A percentile compares a stretch with the other conserved stretches of the same genome.
phyloP scores from a whole-genome alignment of 2,888 invertebrate species.

The Rugalucina vietnamica region DNA sequence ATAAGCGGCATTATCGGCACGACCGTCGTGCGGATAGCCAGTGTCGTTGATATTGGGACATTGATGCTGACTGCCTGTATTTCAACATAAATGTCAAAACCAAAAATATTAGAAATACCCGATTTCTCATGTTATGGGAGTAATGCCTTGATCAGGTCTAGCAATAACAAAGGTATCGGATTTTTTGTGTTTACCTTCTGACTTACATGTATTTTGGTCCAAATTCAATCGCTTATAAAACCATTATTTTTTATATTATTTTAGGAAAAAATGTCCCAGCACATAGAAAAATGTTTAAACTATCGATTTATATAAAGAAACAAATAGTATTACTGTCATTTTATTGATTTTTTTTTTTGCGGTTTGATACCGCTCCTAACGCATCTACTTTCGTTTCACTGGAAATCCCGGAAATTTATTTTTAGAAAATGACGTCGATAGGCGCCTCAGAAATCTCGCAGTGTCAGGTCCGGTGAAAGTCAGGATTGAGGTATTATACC shows the following conservation, averaged over 20 bases:
- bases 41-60: too few species aligned
- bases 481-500: too few species aligned
- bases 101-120: too few species aligned
- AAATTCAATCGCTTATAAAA: not conserved
- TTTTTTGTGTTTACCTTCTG: not conserved
- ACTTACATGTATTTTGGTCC: not conserved
- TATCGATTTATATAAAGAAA: not conserved
- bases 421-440: not conserved
- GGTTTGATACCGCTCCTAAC: not conserved
- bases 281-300: not conserved
- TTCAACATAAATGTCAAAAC: too few species aligned
- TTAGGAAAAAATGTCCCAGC: not conserved
- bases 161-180: constrained; percentile 1
- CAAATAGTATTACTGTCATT: not conserved
- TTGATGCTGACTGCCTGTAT: too few species aligned
- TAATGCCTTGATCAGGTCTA: too few species aligned
- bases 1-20: too few species aligned
- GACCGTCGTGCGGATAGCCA: too few species aligned
- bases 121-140: too few species aligned
- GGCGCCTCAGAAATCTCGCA: not conserved
- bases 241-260: not conserved
- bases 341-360: not conserved
- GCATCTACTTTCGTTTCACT: not conserved
- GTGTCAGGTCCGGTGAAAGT: too few species aligned
- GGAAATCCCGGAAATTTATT: not conserved